Conservation (phyloP, 23 tunicate species). For the Halocynthia aurantium region DNA sequence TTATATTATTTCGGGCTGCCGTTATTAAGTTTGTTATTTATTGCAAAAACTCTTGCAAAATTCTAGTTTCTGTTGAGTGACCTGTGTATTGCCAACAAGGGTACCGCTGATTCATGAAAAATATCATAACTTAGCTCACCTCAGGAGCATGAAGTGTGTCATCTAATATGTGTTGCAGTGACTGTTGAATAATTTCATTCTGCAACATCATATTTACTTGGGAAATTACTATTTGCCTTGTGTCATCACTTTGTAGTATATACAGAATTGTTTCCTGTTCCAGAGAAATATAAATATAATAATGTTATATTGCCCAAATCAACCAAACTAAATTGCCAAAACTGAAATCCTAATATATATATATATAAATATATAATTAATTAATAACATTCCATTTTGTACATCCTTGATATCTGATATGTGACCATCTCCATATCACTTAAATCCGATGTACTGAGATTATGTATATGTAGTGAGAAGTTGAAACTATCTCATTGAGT, state of each 20-base stretch:
- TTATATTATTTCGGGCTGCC: too few relatives aligned
- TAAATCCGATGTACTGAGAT: too few relatives aligned
- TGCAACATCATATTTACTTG: slow-evolving; percentile 40
- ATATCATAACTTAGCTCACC: slow-evolving; percentile 8
- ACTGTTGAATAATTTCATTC: slow-evolving; percentile 15
- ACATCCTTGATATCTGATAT: too few relatives aligned
- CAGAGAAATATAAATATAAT: neutral
- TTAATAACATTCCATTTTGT: too few relatives aligned
- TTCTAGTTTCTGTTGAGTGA: too few relatives aligned
- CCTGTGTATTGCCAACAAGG: too few relatives aligned
- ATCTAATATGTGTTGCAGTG: slow-evolving; percentile 28
- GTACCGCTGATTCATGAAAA: too few relatives aligned
- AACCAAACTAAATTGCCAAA: neutral
- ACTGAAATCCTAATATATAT: neutral
- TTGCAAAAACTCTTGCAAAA: too few relatives aligned
- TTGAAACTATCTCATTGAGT: too few relatives aligned
- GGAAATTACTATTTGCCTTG: slow-evolving; percentile 17
- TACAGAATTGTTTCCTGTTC: slow-evolving; percentile 7
- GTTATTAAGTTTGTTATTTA: too few relatives aligned
- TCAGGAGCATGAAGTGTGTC: slow-evolving; percentile 34
- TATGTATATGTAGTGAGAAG: too few relatives aligned
- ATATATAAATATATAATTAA: neutral
- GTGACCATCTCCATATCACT: too few relatives aligned
- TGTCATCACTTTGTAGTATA: slow-evolving; percentile 11
- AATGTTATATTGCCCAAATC: neutral